phyloP scores from a whole-genome alignment of 2,888 invertebrate genomes.

The Stenoptilia bipunctidactyla region DNA sequence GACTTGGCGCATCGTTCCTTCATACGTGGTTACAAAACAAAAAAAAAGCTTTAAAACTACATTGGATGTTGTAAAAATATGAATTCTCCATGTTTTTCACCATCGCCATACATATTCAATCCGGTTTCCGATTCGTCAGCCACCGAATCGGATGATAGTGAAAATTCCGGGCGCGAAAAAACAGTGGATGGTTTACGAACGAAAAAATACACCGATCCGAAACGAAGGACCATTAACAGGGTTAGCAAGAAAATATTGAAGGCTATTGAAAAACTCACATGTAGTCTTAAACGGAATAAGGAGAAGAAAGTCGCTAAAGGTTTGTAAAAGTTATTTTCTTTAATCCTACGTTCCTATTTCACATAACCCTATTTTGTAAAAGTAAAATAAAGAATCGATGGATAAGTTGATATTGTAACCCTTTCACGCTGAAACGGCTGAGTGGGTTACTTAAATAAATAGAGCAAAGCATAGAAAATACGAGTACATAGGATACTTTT shows the following conservation, averaged over 20 bases:
- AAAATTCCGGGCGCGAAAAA: conserved; percentile 51
- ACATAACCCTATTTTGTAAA: no score
- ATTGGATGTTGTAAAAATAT: conserved; percentile 22
- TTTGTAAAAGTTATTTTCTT: no score
- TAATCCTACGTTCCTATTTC: no score
- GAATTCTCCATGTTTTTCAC: conserved; percentile 55
- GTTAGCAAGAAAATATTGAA: conserved; percentile 61
- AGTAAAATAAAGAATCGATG: no score
- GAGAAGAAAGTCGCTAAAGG: conserved; percentile 30
- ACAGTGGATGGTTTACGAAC: conserved; percentile 36
- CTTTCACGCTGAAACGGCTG: no score
- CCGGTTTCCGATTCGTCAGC: conserved; percentile 58
- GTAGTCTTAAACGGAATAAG: conserved; percentile 46
- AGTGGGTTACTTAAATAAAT: no score
- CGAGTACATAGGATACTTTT: no score
- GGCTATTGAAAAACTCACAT: conserved; percentile 55
- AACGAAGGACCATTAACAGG: conserved; percentile 61
- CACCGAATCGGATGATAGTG: conserved; percentile 57
- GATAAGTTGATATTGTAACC: no score
- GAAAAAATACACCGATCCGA: conserved; percentile 60
- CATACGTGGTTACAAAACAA: conserved; percentile 20
- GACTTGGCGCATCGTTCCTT: conserved; percentile 38
- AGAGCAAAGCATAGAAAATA: no score
- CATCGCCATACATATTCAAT: conserved; percentile 54
- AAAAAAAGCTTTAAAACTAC: conserved; percentile 2